Evolutionary conservation across 2,888 invertebrate species (phyloP).

Genomic region (Plagodis dolabraria): DNA sequence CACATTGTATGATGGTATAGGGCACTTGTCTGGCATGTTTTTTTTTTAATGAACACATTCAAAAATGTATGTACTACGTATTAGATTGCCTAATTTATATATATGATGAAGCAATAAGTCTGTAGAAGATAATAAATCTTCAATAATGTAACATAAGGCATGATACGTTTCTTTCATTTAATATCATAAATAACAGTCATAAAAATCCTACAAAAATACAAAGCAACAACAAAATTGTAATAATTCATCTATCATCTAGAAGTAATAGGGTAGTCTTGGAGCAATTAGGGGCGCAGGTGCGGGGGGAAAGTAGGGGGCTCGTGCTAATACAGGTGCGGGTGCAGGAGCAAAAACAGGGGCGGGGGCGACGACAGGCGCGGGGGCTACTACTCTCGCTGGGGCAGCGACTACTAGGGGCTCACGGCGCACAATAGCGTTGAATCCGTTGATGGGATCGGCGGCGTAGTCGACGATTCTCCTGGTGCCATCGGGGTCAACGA

Average conservation of each 20-base stretch:
- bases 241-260: constrained; percentile 68
- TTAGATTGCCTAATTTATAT: too few species aligned
- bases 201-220: constrained; percentile 59
- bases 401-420: constrained; percentile 71
- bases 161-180: constrained; percentile 52
- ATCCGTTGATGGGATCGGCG: constrained; percentile 83
- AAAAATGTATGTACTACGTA: too few species aligned
- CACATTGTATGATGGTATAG: too few species aligned
- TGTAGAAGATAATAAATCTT: too few species aligned
- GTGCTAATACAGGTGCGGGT: constrained; percentile 45
- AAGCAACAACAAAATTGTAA: constrained; percentile 77
- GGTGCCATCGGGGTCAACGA: constrained; percentile 84
- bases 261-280: constrained; percentile 70
- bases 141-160: not conserved
- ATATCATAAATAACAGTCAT: constrained; percentile 76
- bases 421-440: constrained; percentile 84
- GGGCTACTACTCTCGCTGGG: constrained; percentile 57
- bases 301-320: constrained; percentile 47
- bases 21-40: too few species aligned
- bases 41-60: too few species aligned
- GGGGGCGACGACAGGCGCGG: constrained; percentile 53
- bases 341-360: constrained; percentile 53
- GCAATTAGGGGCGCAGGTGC: constrained; percentile 54
- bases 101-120: too few species aligned
- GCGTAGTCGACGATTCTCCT: constrained; percentile 83